Base-by-base conservation (phyloP, 2,797 vertebrate species). In the Gorsachius magnificus region DNA sequence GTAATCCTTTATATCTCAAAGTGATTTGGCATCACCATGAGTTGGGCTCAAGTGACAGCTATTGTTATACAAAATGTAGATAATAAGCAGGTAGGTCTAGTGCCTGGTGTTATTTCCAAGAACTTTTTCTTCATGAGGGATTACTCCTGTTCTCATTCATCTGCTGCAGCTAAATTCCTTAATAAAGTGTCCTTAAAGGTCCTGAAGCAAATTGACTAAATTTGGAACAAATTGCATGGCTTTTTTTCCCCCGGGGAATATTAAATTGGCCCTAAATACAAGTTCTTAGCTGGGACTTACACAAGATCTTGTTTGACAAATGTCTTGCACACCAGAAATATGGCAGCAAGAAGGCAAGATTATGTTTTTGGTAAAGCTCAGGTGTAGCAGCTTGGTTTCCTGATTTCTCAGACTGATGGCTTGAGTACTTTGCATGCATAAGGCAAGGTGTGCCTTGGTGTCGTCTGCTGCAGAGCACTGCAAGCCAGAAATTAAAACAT, bases 311-410 rank as follows among this genome's bases (percentile, higher is more conserved):
- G 13, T 58, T 64, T 71, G 28, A 20, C 16, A 78, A 61, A 74
- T 8, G 3, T 53, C 36, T 66, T 70, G 7, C 16, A 17, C 0
- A 0, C 20, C 41, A 80, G 56, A 82, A 35, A 5, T 35, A 10
- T 5, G 13, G 3, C n/a, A 57, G 17, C 4, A 36, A 35, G 50
- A 70, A 48, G 24, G 11, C 24, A 69, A 46, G 45, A 43, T 60
- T 45, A 69, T 83, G 5, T 36, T 58, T 65, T 51, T 66, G 22
- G 25, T 72, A 70, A 51, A 70, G 56, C 22, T 87, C 21, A n/a
- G 41, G 13, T 50, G 6, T 51, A 60, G 11, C 8, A 21, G 28
- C 13, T 58, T 72, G 0, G 5, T 56, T 81, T 71, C n/a, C 5
- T 28, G 29, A 48, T 68, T 85, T 61, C 46, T 81, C 33, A 65